phyloP scores from a whole-genome alignment of 1,140 invertebrate genomes.

The Drosophila takahashii region DNA sequence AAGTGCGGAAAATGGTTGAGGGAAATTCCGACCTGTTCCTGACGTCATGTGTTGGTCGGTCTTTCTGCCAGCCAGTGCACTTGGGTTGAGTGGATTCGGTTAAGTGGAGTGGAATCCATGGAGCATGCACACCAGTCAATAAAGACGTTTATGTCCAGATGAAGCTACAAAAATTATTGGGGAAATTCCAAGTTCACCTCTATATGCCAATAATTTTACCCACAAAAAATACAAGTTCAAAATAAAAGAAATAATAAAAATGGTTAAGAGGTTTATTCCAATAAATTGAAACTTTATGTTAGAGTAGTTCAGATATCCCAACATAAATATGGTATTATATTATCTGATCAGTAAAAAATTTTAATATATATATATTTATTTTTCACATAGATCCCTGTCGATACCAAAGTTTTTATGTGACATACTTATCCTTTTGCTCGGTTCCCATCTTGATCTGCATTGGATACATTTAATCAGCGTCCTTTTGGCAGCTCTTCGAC shows the following conservation, averaged over 20 bases:
- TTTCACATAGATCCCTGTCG: no score
- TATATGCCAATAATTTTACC: no score
- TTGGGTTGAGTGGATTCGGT: conserved; percentile 7
- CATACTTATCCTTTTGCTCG: background rate
- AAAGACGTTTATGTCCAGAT: conserved; percentile 12
- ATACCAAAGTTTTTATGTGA: no score
- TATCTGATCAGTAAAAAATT: no score
- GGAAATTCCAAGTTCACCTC: no score
- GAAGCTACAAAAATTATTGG: background rate
- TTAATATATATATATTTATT: no score
- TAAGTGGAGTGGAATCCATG: conserved; percentile 26
- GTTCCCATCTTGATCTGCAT: background rate
- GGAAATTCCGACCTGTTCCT: conserved; percentile 21
- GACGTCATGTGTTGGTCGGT: conserved; percentile 37
- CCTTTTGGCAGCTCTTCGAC: background rate
- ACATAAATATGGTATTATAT: no score
- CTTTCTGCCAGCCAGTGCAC: conserved; percentile 7
- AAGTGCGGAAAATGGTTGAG: background rate
- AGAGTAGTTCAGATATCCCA: no score
- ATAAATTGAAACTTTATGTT: no score
- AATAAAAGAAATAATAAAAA: no score
- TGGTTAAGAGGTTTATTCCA: no score
- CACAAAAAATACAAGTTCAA: no score
- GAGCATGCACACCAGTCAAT: conserved; percentile 9
- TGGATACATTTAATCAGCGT: background rate